Evolutionary conservation across 2,113 vertebrate genomes (phyloP), one percentile per base, ranked within the genome.

Genomic region (Herpailurus yagouaroundi): DNA sequence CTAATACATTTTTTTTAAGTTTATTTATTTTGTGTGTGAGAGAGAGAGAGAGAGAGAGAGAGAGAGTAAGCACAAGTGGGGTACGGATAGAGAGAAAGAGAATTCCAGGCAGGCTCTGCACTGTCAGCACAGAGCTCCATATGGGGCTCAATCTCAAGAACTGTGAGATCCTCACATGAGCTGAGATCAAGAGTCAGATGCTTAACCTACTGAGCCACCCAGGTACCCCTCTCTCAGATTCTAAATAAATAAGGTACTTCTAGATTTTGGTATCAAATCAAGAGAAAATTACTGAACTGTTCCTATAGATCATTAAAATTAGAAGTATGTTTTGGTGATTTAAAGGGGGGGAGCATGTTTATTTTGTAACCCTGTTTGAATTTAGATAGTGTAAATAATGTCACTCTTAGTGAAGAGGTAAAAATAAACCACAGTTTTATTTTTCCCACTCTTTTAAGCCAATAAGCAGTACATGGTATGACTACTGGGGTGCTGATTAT

Each of bases 401-500:
- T 81, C n/a, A 45, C 4, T 96, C 19, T 84, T 48, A 50, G 1
- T 87, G 41, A 90, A 64, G 19, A 36, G 13, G 18, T 6, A 55
- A 55, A 88, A 97, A 66, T 82, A 81, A 97, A 77, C 8, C 19
- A 27, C 33, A 57, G 2, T 3, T 76, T 85, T 96, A 45, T 77
- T 74, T 85, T 82, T 91, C 25, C 29, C 82, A 1, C 95, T 98
- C 86, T 57, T 15, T 97, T 97, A 98, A 99, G 99, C 99, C 99
- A 73, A 99, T 99, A 98, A 99, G 99, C 99, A 99, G 99, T 98
- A 99, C 99, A 4, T 99, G 99, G 99, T 99, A 99, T 25, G 99
- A 99, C 98, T 99, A 99, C 98, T 99, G 99, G 99, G 99, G 99
- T 79, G 99, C 99, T 27, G 99, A 99, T 98, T 99, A 99, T 96